Percentiles rank a stretch among this genome's conserved stretches.
These are phyloP conservation scores for Brachypteracias leptosomus DNA, from an alignment of 2,113 vertebrate species.

Conservation along the genomic window DNA sequence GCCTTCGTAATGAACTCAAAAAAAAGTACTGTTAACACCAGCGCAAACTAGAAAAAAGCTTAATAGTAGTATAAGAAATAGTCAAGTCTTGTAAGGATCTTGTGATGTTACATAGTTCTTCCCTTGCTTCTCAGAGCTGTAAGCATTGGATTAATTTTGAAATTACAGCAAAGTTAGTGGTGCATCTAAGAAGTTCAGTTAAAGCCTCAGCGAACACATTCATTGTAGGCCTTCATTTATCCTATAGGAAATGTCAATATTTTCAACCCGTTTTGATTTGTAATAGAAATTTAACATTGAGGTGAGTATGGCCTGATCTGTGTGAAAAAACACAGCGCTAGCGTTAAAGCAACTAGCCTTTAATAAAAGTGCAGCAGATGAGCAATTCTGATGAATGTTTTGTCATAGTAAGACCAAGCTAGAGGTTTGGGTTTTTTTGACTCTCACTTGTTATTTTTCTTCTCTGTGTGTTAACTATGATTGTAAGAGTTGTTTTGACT, in stretches of 20 bases:
- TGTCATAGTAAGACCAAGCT: neutral
- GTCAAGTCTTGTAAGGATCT: neutral
- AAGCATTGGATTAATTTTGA: neutral
- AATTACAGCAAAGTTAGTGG: neutral
- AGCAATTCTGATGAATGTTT: neutral
- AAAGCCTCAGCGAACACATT: neutral
- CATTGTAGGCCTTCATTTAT: neutral
- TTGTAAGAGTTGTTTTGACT: neutral
- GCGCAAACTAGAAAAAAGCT: neutral
- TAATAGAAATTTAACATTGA: neutral
- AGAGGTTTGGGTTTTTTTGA: neutral
- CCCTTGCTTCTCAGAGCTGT: neutral
- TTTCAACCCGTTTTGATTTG: neutral
- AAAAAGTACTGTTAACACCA: neutral
- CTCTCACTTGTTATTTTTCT: neutral
- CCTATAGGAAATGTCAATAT: neutral
- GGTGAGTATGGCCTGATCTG: neutral
- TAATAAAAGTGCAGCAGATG: rapidly evolving
- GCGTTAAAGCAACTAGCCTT: neutral
- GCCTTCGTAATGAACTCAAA: neutral
- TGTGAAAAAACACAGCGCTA: neutral
- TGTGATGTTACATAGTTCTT: neutral
- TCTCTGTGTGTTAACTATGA: neutral
- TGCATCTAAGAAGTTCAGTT: neutral
- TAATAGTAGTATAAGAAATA: neutral